phyloP scores from a whole-genome alignment of 2,888 invertebrate species.

The Nemotelus nigrinus region DNA sequence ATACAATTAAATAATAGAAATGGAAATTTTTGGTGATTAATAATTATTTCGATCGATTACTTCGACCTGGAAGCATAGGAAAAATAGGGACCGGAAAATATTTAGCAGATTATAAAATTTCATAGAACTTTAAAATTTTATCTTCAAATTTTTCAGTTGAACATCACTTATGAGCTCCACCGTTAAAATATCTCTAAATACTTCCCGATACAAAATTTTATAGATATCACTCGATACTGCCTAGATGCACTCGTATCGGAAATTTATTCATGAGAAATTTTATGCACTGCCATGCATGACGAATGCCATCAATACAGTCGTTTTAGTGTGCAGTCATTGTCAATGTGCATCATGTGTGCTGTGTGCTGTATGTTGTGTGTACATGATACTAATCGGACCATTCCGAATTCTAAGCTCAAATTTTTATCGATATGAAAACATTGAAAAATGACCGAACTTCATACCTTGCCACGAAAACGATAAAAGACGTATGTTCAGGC shows the following conservation, averaged over 20 bases:
- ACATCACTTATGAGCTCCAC: too few species aligned
- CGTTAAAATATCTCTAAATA: too few species aligned
- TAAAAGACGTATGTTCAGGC: not conserved
- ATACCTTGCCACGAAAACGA: not conserved
- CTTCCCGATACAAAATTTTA: too few species aligned
- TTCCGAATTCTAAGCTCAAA: slow-evolving; percentile 29
- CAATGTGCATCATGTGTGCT: not conserved
- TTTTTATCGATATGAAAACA: slow-evolving; percentile 31
- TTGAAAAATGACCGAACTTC: slow-evolving; percentile 29
- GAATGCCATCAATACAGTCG: slow-evolving; percentile 16
- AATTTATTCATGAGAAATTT: slow-evolving; percentile 55
- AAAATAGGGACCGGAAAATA: too few species aligned
- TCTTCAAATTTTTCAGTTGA: too few species aligned
- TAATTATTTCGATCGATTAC: too few species aligned
- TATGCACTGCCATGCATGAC: slow-evolving; percentile 55
- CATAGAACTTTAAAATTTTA: too few species aligned
- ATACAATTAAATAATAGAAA: too few species aligned
- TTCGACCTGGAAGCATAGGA: too few species aligned
- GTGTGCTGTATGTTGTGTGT: not conserved
- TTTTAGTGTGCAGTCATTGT: not conserved
- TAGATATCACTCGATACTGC: too few species aligned
- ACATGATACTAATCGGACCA: slow-evolving; percentile 22
- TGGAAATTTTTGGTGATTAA: too few species aligned
- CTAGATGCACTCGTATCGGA: not conserved
- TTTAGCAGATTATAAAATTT: too few species aligned